Conservation (phyloP, 2,797 vertebrate genomes). For the Taenioides sp. region DNA sequence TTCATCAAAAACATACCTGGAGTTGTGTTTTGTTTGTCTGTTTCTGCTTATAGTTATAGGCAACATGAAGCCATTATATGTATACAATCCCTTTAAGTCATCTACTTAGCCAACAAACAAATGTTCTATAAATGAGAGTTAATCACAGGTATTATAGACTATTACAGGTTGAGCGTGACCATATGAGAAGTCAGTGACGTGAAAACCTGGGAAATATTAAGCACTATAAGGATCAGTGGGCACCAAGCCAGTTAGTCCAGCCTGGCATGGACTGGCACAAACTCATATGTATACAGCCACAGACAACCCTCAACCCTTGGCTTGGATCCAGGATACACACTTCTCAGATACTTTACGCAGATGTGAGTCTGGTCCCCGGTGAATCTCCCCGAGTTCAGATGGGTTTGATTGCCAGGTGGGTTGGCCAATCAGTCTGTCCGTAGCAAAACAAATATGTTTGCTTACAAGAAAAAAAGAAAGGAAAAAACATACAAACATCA, state of each 20-base stretch:
- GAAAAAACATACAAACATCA: no score
- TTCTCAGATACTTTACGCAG: no score
- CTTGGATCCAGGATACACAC: no score
- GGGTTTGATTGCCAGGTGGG: no score
- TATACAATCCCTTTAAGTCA: constrained; percentile 13
- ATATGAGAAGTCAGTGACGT: constrained; percentile 42
- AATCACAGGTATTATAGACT: constrained; percentile 24
- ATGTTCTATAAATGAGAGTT: constrained; percentile 19
- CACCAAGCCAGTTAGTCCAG: constrained; percentile 46
- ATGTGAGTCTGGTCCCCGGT: no score
- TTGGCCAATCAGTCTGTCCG: no score
- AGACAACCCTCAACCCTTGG: constrained; percentile 22
- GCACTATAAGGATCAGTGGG: constrained; percentile 53
- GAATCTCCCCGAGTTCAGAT: no score
- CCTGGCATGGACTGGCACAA: constrained; percentile 48
- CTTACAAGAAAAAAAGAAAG: no score
- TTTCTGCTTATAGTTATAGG: background rate
- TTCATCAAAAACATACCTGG: no score
- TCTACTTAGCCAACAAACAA: background rate
- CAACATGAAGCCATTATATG: constrained; percentile 10
- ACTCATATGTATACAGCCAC: constrained; percentile 27
- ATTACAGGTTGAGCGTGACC: constrained; percentile 47
- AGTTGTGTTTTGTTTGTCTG: background rate
- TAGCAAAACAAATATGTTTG: no score
- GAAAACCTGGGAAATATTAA: constrained; percentile 53